A percentile compares a stretch with the other conserved stretches of the same genome.
These are phyloP conservation scores for Troides aeacus DNA, from an alignment of 2,888 invertebrate genomes.

Conservation along the genomic window DNA sequence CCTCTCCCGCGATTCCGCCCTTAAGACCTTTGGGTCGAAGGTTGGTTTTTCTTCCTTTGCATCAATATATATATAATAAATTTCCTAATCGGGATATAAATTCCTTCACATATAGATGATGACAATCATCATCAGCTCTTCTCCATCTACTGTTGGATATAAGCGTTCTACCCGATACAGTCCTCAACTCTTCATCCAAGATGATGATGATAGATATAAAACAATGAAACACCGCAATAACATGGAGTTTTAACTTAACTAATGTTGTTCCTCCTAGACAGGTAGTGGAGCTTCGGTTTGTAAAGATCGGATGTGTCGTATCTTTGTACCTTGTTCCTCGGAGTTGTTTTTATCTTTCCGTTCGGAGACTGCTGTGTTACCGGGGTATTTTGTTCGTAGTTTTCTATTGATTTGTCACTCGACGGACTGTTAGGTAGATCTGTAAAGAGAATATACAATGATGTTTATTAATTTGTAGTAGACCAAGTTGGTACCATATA, in stretches of 20 bases:
- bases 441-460: slow-evolving; percentile 39
- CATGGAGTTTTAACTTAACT: slow-evolving; percentile 6
- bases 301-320: slow-evolving; percentile 70
- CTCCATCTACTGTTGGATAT: too few relatives aligned
- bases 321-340: slow-evolving; percentile 57
- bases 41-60: too few relatives aligned
- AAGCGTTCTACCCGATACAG: too few relatives aligned
- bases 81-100: too few relatives aligned
- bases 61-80: too few relatives aligned
- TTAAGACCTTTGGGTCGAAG: too few relatives aligned
- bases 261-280: slow-evolving; percentile 66
- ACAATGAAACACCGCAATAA: not conserved
- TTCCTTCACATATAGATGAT: too few relatives aligned
- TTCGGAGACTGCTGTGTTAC: slow-evolving; percentile 43
- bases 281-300: slow-evolving; percentile 69
- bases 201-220: not conserved
- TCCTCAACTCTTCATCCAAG: too few relatives aligned
- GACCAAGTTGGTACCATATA: too few relatives aligned
- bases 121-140: too few relatives aligned
- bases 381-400: slow-evolving; percentile 61
- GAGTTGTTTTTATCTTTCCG: slow-evolving; percentile 53
- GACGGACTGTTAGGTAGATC: slow-evolving; percentile 70
- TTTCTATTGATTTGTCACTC: slow-evolving; percentile 75
- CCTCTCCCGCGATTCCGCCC: too few relatives aligned
- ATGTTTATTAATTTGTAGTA: too few relatives aligned